Conservation (phyloP, 2,797 vertebrate species). For the Eurystomus glaucurus region DNA sequence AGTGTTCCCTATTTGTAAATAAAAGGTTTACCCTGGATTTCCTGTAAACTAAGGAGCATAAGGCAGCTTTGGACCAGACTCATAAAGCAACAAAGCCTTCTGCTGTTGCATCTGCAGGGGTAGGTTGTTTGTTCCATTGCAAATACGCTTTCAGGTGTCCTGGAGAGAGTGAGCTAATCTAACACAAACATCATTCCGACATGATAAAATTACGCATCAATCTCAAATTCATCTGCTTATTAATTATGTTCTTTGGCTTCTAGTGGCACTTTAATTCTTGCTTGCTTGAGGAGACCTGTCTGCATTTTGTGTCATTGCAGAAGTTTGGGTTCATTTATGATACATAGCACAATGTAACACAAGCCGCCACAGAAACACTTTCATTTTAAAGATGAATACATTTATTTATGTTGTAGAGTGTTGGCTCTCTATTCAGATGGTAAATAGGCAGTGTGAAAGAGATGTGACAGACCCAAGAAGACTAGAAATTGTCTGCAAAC, state of each 20-base stretch:
- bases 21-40: conserved; percentile 81
- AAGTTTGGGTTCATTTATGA: neutral
- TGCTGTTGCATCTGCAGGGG: conserved; percentile 48
- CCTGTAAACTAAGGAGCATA: conserved; percentile 75
- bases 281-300: neutral
- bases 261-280: neutral
- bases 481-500: conserved; percentile 77
- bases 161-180: conserved; percentile 48
- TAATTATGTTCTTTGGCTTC: neutral
- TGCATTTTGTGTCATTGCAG: conserved; percentile 26
- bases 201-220: conserved; percentile 25
- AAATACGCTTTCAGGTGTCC: conserved; percentile 63
- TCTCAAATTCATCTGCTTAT: neutral
- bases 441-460: conserved; percentile 77
- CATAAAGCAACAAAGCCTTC: conserved; percentile 69
- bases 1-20: conserved; percentile 79
- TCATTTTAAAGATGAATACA: conserved; percentile 13
- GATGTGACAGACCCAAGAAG: conserved; percentile 76
- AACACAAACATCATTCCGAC: conserved; percentile 42
- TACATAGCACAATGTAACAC: neutral
- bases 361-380: neutral
- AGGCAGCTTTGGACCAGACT: conserved; percentile 70
- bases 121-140: neutral
- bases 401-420: conserved; percentile 55
- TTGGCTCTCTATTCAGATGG: conserved; percentile 72